Evolutionary conservation across 2,113 vertebrate genomes (phyloP), one percentile per base, ranked within the genome.

Genomic region (Dunckerocampus dactyliophorus): DNA sequence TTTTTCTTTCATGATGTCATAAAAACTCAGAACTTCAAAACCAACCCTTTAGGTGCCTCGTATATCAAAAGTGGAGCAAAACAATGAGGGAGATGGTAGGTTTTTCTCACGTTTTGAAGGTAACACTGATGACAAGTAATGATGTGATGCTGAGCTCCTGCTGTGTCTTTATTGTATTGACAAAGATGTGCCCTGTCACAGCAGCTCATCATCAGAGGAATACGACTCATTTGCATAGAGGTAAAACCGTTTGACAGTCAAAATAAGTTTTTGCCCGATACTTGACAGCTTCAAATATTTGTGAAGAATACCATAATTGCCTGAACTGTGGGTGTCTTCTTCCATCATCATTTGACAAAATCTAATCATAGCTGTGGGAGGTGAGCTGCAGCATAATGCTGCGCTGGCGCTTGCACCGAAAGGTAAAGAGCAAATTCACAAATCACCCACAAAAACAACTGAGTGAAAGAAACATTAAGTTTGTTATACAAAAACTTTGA

Each of bases 241-340:
- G n/a, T 17, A 49, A 54, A 62, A 34, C 51, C 9, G 19, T 34
- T 14, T 59, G n/a, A 2, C n/a, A 46, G 37, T 39, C 16, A 2
- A 54, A 28, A 15, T 56, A 15, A 3, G 20, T 43, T 59, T 54
- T 63, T 34, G 47, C 7, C 15, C 15, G 50, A 21, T 52, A 39
- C 3, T 47, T 21, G 21, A 8, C 47, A 59, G 68, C 55, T 71
- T 47, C 63, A 47, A 59, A 59, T 19, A 34, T 20, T 69, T 57
- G 28, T 11, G 15, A 17, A 15, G 19, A 63, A 57, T 54, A 24
- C 22, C 9, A 4, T 14, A 12, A 43, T 13, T 51, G 4, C 28
- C 17, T 31, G 42, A 43, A 46, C 21, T 16, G 42, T 24, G 42
- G 21, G 56, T 58, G 34, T 58, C 56, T 45, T 19, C 39, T 46